Percentiles rank a stretch among this genome's conserved stretches.
Evolutionary conservation across 2,797 vertebrate species (phyloP).

Genomic region (Crenichthys baileyi): DNA sequence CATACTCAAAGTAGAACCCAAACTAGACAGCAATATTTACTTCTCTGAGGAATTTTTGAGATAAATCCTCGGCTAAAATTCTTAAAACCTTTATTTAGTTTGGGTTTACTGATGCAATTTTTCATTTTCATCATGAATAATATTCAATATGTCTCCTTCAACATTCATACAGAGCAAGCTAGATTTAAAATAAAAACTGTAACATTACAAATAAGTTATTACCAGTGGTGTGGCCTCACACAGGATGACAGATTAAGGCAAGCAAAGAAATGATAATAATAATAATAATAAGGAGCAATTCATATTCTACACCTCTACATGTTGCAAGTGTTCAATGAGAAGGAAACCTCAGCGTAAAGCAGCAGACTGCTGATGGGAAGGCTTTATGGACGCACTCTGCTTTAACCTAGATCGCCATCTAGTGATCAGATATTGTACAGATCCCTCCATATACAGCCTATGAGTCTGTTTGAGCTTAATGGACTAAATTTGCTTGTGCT

Average conservation of each 20-base stretch:
- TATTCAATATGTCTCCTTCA: background rate
- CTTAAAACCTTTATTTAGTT: background rate
- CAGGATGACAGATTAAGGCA: background rate
- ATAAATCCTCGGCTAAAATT: background rate
- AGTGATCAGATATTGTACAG: conserved; percentile 58
- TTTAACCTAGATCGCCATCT: conserved; percentile 86
- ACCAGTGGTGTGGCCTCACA: conserved; percentile 21
- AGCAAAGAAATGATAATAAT: conserved; percentile 28
- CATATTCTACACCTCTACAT: conserved; percentile 29
- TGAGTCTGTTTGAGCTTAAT: conserved; percentile 11
- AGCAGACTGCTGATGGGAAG: conserved; percentile 30
- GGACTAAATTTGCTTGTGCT: background rate
- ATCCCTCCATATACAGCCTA: background rate
- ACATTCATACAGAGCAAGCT: background rate
- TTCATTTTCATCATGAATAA: conserved; percentile 13
- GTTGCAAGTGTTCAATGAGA: conserved; percentile 42
- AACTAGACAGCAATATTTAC: background rate
- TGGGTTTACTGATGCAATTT: background rate
- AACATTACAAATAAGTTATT: conserved; percentile 6
- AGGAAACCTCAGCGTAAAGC: conserved; percentile 45
- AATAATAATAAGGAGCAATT: background rate
- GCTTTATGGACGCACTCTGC: conserved; percentile 29
- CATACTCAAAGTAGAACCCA: background rate
- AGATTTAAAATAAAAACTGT: conserved; percentile 25
- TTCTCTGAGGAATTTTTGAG: background rate